Evolutionary conservation across 2,113 vertebrate species (phyloP), one percentile per base, ranked within the genome.

Genomic region (Numida meleagris): DNA sequence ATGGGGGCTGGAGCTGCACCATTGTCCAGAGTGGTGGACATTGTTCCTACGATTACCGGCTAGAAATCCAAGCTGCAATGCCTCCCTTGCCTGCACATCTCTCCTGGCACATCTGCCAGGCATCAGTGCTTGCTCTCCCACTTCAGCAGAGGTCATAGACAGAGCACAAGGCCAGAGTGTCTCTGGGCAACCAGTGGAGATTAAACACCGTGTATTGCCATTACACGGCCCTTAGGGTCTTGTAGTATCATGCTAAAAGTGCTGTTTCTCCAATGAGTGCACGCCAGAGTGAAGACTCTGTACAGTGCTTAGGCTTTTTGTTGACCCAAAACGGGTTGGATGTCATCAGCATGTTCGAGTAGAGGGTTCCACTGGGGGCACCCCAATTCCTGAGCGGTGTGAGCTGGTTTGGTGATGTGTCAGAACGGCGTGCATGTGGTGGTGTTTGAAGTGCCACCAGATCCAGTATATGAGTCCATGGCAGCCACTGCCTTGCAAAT

Each of bases 401-500:
- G 45, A 83, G 38, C 21, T 76, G 31, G 2, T 84, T 88, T 77
- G 93, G 66, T 70, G 42, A 79, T 81, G 62, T 58, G 14, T 70
- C 50, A 50, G 67, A 82, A 58, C 31, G 79, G 23, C 0, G 7
- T 25, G 40, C 51, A 62, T 78, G 33, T 86, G 73, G 51, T 61
- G 63, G 40, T 0, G 3, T 67, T 70, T 75, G 66, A 84, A 92
- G 57, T 81, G 59, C 50, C 78, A 90, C 89, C 81, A 76, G 31
- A 68, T 40, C 23, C 0, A 11, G 66, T 58, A 15, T 18, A 45
- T 7, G 38, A 61, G 27, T 79, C 63, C 65, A 66, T 53, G 70
- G 68, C 81, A 84, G 88, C 77, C 65, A 59, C 36, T 79, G 83
- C 58, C 81, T 89, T 66, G 58, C 68, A 71, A 58, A 23, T 33